Conservation (phyloP, 2,797 vertebrate species). For the Ctenopoma multispine region DNA sequence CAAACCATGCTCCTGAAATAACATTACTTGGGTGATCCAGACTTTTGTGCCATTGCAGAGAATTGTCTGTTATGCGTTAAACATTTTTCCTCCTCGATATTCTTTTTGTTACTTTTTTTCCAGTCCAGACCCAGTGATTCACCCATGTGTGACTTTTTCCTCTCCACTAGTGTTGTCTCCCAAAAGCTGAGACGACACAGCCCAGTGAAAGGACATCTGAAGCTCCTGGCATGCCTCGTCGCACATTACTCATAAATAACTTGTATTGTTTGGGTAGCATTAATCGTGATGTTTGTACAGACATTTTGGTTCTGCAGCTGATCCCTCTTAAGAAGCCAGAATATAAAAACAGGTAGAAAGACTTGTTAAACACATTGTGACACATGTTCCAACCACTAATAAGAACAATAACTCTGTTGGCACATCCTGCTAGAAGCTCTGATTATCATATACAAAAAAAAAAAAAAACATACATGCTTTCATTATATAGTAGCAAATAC, state of each 20-base stretch:
- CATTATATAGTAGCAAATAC: background rate
- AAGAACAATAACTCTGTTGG: background rate
- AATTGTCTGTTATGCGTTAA: slow-evolving; percentile 39
- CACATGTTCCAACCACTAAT: background rate
- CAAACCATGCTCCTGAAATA: slow-evolving; percentile 4
- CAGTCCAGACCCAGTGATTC: slow-evolving; percentile 20
- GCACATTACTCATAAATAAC: slow-evolving; percentile 10
- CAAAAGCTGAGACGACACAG: slow-evolving; percentile 14
- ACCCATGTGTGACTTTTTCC: slow-evolving; percentile 12
- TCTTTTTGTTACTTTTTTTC: slow-evolving; percentile 12
- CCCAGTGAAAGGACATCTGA: background rate
- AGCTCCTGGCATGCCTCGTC: background rate
- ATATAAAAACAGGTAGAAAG: slow-evolving; percentile 4
- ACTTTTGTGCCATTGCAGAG: slow-evolving; percentile 1
- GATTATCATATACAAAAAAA: background rate
- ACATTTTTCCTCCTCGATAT: slow-evolving; percentile 26
- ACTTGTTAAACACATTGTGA: background rate
- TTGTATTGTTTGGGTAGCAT: background rate
- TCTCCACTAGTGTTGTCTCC: background rate
- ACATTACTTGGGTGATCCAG: slow-evolving; percentile 5
- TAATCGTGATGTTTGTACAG: slow-evolving; percentile 18
- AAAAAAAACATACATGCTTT: slow-evolving; percentile 14
- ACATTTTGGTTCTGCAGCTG: slow-evolving; percentile 4
- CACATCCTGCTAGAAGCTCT: background rate
- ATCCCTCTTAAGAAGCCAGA: background rate